A percentile compares a stretch with the other conserved stretches of the same genome.
These are phyloP conservation scores for Chloroceryle aenea DNA, from an alignment of 2,113 vertebrate species.

Conservation along the genomic window DNA sequence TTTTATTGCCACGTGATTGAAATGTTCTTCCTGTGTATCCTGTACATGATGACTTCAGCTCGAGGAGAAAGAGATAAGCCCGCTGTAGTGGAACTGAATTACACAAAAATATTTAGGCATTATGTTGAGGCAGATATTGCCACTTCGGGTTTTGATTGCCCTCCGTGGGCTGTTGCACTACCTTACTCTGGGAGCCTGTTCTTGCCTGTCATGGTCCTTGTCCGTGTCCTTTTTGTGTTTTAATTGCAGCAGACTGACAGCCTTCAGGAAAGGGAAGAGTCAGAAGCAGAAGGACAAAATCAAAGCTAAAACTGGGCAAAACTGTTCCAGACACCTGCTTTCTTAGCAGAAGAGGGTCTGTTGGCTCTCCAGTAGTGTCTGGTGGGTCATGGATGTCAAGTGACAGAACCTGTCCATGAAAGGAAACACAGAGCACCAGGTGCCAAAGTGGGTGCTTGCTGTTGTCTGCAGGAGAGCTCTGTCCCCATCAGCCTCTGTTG, in stretches of 20 bases:
- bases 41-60: conserved; percentile 13
- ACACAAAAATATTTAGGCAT: background rate
- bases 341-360: background rate
- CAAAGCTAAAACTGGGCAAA: background rate
- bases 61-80: background rate
- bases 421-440: background rate
- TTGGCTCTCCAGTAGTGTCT: background rate
- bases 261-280: background rate
- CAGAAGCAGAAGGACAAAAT: background rate
- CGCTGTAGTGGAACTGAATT: background rate
- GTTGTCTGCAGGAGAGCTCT: background rate
- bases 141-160: background rate
- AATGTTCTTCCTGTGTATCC: conserved; percentile 37
- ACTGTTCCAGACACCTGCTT: background rate
- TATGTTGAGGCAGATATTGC: background rate
- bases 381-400: background rate
- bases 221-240: background rate
- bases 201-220: background rate
- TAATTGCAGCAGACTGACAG: background rate
- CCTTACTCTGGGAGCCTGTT: background rate
- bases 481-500: background rate
- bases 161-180: background rate
- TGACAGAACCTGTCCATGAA: background rate
- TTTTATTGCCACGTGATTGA: conserved; percentile 52
- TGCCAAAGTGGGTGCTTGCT: accelerated